A percentile compares a stretch with the other conserved stretches of the same genome.
These are phyloP conservation scores for Seriola rivoliana DNA, from an alignment of 2,113 vertebrate genomes.

Conservation along the genomic window DNA sequence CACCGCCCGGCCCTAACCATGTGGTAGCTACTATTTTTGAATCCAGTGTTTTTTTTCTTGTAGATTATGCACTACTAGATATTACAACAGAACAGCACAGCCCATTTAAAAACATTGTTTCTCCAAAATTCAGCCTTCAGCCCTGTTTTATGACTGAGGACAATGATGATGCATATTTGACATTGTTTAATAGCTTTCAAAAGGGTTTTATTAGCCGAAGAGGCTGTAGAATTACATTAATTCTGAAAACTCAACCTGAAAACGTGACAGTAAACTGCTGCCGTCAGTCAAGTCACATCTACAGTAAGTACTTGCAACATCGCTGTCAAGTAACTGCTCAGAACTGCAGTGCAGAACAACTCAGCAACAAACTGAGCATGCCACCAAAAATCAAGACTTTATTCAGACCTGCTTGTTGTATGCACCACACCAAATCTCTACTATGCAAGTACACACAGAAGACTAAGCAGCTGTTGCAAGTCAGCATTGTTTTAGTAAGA, in stretches of 20 bases:
- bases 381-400: neutral
- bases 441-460: constrained; percentile 4
- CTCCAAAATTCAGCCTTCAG: neutral
- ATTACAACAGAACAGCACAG: neutral
- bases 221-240: neutral
- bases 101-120: neutral
- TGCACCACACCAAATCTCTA: neutral
- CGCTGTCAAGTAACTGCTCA: neutral
- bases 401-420: neutral
- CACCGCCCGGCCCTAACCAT: neutral
- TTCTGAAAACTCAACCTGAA: neutral
- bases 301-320: neutral
- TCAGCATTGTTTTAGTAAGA: constrained; percentile 41
- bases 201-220: neutral
- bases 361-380: neutral
- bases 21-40: neutral
- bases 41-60: neutral
- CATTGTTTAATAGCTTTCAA: neutral
- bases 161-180: neutral
- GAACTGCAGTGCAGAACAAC: neutral
- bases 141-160: neutral
- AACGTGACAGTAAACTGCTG: neutral
- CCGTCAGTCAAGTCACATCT: neutral
- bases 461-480: constrained; percentile 27
- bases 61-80: neutral